These are phyloP conservation scores for Sycophila texana DNA, from an alignment of 2,888 invertebrate species.

Conservation along the genomic window DNA sequence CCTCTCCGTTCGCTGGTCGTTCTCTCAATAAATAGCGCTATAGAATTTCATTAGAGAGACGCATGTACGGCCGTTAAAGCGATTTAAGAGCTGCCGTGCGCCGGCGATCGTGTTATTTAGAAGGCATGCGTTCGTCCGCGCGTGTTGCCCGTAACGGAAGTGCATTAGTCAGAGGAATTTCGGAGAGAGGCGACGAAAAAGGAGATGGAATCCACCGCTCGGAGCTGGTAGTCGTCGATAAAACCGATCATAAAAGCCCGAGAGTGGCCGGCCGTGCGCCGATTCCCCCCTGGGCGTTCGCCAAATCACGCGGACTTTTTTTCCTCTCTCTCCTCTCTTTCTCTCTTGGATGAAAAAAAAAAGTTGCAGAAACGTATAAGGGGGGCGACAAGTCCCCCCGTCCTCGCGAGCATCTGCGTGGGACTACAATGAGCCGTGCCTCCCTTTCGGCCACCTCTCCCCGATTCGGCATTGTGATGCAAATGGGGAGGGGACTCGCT, in stretches of 20 bases:
- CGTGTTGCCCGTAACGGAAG: conserved; percentile 22
- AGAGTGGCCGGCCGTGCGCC: neutral
- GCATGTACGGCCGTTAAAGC: conserved; percentile 16
- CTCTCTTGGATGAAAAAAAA: too few relatives aligned
- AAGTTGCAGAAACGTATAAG: too few relatives aligned
- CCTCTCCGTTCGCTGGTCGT: neutral
- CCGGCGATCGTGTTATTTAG: conserved; percentile 29
- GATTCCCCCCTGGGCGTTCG: too few relatives aligned
- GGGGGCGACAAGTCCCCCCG: too few relatives aligned
- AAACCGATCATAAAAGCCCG: conserved; percentile 32
- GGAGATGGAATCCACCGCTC: neutral
- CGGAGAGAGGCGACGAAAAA: conserved; percentile 20
- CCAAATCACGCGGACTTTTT: too few relatives aligned
- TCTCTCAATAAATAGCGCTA: conserved; percentile 23
- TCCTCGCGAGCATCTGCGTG: too few relatives aligned
- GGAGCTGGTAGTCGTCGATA: conserved; percentile 28
- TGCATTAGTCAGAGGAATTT: conserved; percentile 34
- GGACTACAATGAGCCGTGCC: too few relatives aligned
- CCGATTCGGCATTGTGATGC: conserved; percentile 21
- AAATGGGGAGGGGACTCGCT: neutral
- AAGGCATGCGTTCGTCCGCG: conserved; percentile 13
- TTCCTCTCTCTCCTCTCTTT: too few relatives aligned
- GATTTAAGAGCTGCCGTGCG: conserved; percentile 16
- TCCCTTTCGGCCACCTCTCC: neutral
- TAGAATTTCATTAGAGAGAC: conserved; percentile 30